Percentiles rank a stretch among this genome's conserved stretches.
These are phyloP conservation scores for Dugesia japonica DNA, from an alignment of 2,888 invertebrate species.

Conservation along the genomic window DNA sequence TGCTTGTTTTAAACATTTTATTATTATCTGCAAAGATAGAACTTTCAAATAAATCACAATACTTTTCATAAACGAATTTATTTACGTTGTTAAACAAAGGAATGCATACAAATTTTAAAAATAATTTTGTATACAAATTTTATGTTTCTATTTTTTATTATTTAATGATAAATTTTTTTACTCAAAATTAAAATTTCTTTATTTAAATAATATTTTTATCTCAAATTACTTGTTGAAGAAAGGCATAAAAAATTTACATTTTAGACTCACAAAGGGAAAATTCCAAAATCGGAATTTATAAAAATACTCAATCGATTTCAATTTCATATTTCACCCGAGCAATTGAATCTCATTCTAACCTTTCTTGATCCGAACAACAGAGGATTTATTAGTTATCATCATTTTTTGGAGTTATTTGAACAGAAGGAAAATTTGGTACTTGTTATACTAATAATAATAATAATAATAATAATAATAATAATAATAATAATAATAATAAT, in stretches of 20 bases:
- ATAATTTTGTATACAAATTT: no score
- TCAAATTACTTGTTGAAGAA: not conserved
- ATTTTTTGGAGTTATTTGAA: constrained; percentile 44
- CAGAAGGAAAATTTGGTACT: constrained; percentile 41
- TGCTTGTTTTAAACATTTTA: no score
- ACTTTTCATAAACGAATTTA: no score
- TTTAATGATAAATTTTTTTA: no score
- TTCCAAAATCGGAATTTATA: constrained; percentile 41
- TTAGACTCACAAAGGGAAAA: constrained; percentile 42
- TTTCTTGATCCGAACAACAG: constrained; percentile 41
- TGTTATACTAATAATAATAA: no score
- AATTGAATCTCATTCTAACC: constrained; percentile 42
- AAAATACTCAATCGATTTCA: constrained; percentile 42
- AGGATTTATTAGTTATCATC: constrained; percentile 42
- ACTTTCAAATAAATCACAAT: no score
- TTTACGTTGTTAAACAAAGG: no score
- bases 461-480: no score
- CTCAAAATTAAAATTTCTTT: no score
- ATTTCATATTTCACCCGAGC: constrained; percentile 40
- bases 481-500: not conserved
- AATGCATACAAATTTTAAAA: no score
- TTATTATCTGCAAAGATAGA: no score
- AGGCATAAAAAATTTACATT: not conserved
- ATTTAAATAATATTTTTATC: not conserved
- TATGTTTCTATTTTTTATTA: no score